Conservation (phyloP, 2,797 vertebrate genomes). For the Brotula barbata region DNA sequence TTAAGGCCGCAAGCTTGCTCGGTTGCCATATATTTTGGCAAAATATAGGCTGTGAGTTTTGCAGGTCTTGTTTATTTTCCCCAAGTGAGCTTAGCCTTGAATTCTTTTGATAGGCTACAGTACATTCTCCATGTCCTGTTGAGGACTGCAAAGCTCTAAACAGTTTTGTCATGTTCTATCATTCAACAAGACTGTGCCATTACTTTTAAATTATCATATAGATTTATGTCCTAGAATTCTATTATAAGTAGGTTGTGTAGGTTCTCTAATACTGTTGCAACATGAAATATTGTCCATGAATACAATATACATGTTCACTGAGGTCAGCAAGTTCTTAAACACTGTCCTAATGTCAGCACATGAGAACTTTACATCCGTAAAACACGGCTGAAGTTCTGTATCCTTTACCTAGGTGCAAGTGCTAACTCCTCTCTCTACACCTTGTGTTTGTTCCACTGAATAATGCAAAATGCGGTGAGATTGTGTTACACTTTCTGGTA, state of each 20-base stretch:
- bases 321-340: conserved; percentile 1
- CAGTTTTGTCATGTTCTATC: neutral
- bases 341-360: conserved; percentile 31
- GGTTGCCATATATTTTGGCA: neutral
- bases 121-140: neutral
- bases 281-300: no score
- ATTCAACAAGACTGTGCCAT: neutral
- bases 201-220: neutral
- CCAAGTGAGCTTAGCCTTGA: neutral
- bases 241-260: no score
- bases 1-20: conserved; percentile 12
- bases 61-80: neutral
- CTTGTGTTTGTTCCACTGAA: conserved; percentile 67
- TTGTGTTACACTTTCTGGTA: conserved; percentile 69
- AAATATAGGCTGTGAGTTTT: conserved; percentile 2
- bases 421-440: conserved; percentile 44
- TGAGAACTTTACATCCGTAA: conserved; percentile 47
- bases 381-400: conserved; percentile 47
- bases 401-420: conserved; percentile 52
- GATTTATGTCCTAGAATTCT: no score
- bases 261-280: no score
- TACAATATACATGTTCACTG: no score
- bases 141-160: neutral
- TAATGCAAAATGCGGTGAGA: conserved; percentile 71
- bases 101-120: neutral